Conservation (phyloP, 2,113 vertebrate species). For the Cynocephalus volans region DNA sequence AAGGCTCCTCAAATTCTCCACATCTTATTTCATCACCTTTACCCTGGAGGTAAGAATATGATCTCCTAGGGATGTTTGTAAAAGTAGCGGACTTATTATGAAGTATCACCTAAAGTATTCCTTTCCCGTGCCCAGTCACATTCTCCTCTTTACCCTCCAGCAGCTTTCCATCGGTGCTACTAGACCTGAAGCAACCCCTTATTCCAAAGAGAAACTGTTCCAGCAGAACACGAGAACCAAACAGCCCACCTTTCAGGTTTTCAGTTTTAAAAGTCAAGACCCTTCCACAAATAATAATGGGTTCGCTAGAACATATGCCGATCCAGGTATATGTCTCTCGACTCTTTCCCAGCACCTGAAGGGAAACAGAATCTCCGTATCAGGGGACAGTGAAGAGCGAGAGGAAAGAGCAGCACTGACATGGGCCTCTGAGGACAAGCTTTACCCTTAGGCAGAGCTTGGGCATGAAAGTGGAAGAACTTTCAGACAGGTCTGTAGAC, state of each 20-base stretch:
- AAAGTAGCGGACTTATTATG: neutral
- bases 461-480: neutral
- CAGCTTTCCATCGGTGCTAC: neutral
- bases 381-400: neutral
- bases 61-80: neutral
- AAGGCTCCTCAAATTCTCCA: neutral
- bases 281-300: neutral
- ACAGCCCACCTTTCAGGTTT: neutral
- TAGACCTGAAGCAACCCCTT: neutral
- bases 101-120: neutral
- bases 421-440: neutral
- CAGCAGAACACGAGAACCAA: neutral
- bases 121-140: neutral
- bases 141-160: neutral
- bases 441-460: too few relatives aligned
- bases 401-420: neutral
- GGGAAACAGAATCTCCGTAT: neutral
- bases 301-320: neutral
- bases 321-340: neutral
- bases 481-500: neutral
- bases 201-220: neutral
- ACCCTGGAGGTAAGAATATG: neutral
- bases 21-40: neutral
- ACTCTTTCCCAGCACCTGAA: neutral
- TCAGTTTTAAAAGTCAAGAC: neutral